Base-by-base conservation (phyloP, 1,140 invertebrate species). In the Ladona fulva region DNA sequence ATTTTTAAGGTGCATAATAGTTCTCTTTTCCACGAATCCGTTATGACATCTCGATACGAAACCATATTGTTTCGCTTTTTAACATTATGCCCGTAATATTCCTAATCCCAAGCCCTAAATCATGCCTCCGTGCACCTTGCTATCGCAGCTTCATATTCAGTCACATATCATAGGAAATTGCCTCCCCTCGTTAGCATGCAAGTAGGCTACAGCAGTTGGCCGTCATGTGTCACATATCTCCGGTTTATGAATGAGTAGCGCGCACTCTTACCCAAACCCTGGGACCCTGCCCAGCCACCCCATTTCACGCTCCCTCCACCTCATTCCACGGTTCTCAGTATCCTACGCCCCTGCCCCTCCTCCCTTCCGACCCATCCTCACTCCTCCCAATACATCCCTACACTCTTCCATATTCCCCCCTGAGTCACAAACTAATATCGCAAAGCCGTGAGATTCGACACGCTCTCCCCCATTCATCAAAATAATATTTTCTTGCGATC, bases 401-500 rank as follows among this genome's bases (percentile, higher is more conserved):
- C 12, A 22, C 52, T 1, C 3, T 66, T 12, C 52, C 52, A 16
- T 6, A 22, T 19, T 12, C 52, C 3, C 52, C 52, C 52, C 52
- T 22, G 3, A 66, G n/a, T 66, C 29, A 37, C 16, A 66, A 66
- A 66, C 12, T 66, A 66, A 66, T 66, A 22, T 66, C n/a, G 52
- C n/a, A 16, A 22, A 16, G 52, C n/a, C n/a, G 52, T 66, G 5
- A 66, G 52, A 66, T 66, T 66, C 52, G 52, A 66, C 52, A 19
- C 52, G n/a, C 52, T 66, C 52, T 22, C 3, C n/a, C 52, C 52
- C 12, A 66, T 66, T 22, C 52, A 66, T 66, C 52, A 66, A 66
- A 66, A 66, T 66, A 66, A 66, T 66, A 66, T 66, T 66, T 66
- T 66, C 52, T 22, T 22, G 52, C 52, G n/a, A 66, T 66, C 52